These are phyloP conservation scores for Achroia grisella DNA, from an alignment of 1,140 invertebrate genomes.

Conservation along the genomic window DNA sequence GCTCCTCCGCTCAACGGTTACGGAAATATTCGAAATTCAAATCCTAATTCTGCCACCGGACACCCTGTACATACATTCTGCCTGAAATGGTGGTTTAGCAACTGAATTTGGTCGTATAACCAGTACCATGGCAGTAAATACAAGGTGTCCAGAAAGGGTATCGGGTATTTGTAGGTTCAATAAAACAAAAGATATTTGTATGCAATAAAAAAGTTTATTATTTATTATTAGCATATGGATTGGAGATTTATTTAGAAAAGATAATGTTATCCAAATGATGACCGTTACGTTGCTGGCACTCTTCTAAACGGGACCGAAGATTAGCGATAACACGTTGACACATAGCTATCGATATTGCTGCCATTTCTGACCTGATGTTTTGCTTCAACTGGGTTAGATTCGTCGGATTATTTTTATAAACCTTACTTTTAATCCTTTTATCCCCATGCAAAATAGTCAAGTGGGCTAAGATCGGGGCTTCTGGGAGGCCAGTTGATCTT, in stretches of 20 bases:
- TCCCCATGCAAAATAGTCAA: conserved; percentile 36
- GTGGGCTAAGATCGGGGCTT: conserved; percentile 21
- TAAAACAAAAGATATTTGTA: too few relatives aligned
- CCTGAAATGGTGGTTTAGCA: too few relatives aligned
- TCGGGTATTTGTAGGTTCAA: too few relatives aligned
- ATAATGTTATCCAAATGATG: conserved; percentile 10
- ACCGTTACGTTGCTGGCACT: conserved; percentile 7
- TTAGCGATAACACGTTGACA: conserved; percentile 1
- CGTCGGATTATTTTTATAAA: conserved; percentile 24
- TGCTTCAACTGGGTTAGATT: not conserved
- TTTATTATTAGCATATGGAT: too few relatives aligned
- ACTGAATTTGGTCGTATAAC: too few relatives aligned
- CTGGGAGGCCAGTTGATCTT: conserved; percentile 23
- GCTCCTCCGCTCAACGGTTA: too few relatives aligned
- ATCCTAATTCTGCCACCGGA: too few relatives aligned
- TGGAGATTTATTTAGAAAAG: conserved; percentile 11
- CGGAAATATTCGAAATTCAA: too few relatives aligned
- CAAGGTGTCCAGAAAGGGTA: too few relatives aligned
- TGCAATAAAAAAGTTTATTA: too few relatives aligned
- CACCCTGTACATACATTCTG: too few relatives aligned
- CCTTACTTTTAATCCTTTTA: conserved; percentile 33
- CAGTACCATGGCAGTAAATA: too few relatives aligned
- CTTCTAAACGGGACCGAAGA: conserved; percentile 8
- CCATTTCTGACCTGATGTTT: conserved; percentile 5
- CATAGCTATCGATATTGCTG: conserved; percentile 1